These are phyloP conservation scores for Oceanodroma leucorhoa DNA, from an alignment of 2,797 vertebrate genomes.

Conservation along the genomic window DNA sequence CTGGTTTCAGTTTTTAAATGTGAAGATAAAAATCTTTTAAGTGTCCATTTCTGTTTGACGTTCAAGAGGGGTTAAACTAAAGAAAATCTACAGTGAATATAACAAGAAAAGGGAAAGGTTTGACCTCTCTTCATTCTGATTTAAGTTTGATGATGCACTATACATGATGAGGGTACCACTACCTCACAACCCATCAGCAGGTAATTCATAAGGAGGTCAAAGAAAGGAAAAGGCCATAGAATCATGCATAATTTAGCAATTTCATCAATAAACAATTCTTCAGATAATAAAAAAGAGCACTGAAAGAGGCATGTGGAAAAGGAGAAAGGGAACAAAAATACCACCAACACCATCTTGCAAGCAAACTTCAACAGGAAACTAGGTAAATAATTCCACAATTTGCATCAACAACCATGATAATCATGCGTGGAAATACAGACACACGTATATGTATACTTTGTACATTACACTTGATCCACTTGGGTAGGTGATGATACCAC, in stretches of 20 bases:
- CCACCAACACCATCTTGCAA: not conserved
- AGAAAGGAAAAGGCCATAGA: constrained; percentile 26
- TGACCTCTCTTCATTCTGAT: not conserved
- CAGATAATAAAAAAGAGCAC: constrained; percentile 33
- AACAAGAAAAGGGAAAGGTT: not conserved
- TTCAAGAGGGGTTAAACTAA: not conserved
- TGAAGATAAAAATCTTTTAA: not conserved
- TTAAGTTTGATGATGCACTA: constrained; percentile 39
- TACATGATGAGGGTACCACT: constrained; percentile 15
- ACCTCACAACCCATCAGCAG: constrained; percentile 12
- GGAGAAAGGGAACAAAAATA: not conserved
- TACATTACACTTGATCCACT: not conserved
- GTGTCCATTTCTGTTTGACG: not conserved
- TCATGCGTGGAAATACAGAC: not conserved
- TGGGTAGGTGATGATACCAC: not conserved
- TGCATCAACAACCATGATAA: not conserved
- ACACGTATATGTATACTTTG: not conserved
- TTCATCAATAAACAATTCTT: constrained; percentile 55
- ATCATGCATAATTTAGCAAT: constrained; percentile 45
- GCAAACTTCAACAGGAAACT: not conserved
- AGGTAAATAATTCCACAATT: not conserved
- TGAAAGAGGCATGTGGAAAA: not conserved
- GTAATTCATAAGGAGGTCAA: constrained; percentile 47
- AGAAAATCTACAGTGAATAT: not conserved
- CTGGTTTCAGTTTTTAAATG: not conserved